These are phyloP conservation scores for Marronus borbonicus DNA, from an alignment of 2,888 invertebrate species.

Conservation along the genomic window DNA sequence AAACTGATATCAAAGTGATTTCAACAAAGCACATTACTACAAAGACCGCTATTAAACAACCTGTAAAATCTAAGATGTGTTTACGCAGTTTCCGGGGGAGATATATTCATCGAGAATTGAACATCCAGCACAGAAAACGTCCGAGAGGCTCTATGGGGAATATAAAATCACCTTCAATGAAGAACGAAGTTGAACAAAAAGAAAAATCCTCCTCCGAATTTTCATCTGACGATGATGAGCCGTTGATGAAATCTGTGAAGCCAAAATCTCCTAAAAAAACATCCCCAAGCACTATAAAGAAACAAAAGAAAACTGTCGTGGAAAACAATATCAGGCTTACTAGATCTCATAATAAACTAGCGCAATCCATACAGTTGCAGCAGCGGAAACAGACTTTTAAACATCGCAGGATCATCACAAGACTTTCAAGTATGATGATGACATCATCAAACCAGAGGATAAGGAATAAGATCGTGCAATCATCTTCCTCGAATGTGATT, in stretches of 20 bases:
- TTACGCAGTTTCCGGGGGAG: constrained; percentile 69
- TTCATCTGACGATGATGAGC: constrained; percentile 74
- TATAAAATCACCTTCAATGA: constrained; percentile 7
- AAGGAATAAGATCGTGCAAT: constrained; percentile 44
- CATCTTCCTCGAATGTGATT: constrained; percentile 17
- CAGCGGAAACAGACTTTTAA: constrained; percentile 40
- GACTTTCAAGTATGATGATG: constrained; percentile 38
- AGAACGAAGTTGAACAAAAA: constrained; percentile 48
- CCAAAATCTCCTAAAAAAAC: constrained; percentile 57
- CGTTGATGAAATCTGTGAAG: constrained; percentile 62
- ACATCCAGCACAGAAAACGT: constrained; percentile 38
- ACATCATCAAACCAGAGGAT: constrained; percentile 27
- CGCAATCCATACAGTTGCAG: constrained; percentile 22
- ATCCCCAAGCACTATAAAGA: neutral
- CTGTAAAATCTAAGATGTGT: constrained; percentile 67
- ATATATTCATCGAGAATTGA: constrained; percentile 67
- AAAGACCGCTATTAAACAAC: constrained; percentile 63
- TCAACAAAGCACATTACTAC: constrained; percentile 68
- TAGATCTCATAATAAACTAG: constrained; percentile 30
- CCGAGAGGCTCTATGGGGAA: neutral
- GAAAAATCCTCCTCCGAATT: constrained; percentile 65
- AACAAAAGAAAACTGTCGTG: neutral
- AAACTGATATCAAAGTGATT: constrained; percentile 66
- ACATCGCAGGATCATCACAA: constrained; percentile 44
- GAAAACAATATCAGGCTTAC: constrained; percentile 29